Conservation (phyloP, 2,797 vertebrate genomes). For the Crotalus adamanteus region DNA sequence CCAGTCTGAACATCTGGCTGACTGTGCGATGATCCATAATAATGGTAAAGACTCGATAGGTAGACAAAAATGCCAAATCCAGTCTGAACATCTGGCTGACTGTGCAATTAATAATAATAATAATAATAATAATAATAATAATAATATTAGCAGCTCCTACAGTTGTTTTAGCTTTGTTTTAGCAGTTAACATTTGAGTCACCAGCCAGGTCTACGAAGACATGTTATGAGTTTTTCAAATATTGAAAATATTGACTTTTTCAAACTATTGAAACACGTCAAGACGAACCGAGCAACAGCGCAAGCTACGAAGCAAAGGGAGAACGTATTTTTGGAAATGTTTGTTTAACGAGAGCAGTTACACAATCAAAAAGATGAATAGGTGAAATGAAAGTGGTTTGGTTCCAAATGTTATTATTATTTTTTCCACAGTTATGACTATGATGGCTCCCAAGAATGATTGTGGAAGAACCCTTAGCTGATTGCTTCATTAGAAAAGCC, state of each 20-base stretch:
- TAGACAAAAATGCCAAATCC: no score
- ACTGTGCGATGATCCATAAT: no score
- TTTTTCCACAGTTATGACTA: constrained; percentile 24
- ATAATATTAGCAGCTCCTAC: not conserved
- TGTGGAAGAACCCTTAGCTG: not conserved
- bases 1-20: no score
- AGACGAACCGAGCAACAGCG: constrained; percentile 64
- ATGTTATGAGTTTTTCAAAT: constrained; percentile 60
- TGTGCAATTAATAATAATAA: no score
- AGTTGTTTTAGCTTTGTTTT: constrained; percentile 67
- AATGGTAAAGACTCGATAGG: no score
- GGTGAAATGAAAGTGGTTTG: constrained; percentile 29
- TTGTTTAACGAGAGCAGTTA: constrained; percentile 53
- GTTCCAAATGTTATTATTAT: constrained; percentile 27
- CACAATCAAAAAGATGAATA: constrained; percentile 40
- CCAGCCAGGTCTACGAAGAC: constrained; percentile 50
- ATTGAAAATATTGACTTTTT: constrained; percentile 28
- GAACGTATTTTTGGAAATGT: constrained; percentile 50
- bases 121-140: no score
- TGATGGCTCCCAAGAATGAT: not conserved
- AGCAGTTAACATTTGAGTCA: constrained; percentile 65
- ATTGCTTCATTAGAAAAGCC: not conserved
- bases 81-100: no score
- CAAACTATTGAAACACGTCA: not conserved
- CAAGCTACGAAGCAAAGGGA: constrained; percentile 60